Evolutionary conservation across 2,888 invertebrate species (phyloP), one percentile per base, ranked within the genome.

Genomic region (Brachypalpus laphriformis): DNA sequence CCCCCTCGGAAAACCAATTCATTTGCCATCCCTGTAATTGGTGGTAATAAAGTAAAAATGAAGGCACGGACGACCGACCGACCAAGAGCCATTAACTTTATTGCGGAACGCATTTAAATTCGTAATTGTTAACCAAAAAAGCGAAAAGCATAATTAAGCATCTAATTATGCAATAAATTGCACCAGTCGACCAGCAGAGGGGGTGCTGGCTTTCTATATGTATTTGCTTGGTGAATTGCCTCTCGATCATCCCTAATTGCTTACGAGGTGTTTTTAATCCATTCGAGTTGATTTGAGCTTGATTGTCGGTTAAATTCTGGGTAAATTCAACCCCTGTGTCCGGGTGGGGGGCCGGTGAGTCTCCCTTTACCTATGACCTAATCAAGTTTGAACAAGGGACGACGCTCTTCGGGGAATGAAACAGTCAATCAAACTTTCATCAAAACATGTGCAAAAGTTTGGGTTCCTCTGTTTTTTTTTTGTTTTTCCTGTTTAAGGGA

Each of bases 131-230:
- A 63, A 66, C 66, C 66, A 37, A 57, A 80, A 80, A 65, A 74
- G 68, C 56, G 22, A 20, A 59, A 31, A 71, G 20, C 42, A 63
- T 70, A 76, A 82, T 75, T 76, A 82, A 56, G 45, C 47, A 42
- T 75, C 75, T 82, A 76, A 81, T 80, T 80, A 80, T 74, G 74
- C 59, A 80, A 80, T 80, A 59, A 74, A 80, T 80, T 74, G 80
- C 74, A 66, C n/a, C n/a, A n/a, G n/a, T n/a, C n/a, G n/a, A n/a
- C n/a, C n/a, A n/a, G n/a, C n/a, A n/a, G n/a, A n/a, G n/a, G n/a
- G n/a, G n/a, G n/a, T n/a, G n/a, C n/a, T n/a, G n/a, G n/a, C n/a
- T n/a, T 28, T 28, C 2, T 28, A 28, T 5, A 28, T n/a, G 9
- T 37, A 11, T 37, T 61, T 72, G 37, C 51, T 72, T 1, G 31